These are phyloP conservation scores for Campylorhamphus procurvoides DNA, from an alignment of 2,113 vertebrate species.

Conservation along the genomic window DNA sequence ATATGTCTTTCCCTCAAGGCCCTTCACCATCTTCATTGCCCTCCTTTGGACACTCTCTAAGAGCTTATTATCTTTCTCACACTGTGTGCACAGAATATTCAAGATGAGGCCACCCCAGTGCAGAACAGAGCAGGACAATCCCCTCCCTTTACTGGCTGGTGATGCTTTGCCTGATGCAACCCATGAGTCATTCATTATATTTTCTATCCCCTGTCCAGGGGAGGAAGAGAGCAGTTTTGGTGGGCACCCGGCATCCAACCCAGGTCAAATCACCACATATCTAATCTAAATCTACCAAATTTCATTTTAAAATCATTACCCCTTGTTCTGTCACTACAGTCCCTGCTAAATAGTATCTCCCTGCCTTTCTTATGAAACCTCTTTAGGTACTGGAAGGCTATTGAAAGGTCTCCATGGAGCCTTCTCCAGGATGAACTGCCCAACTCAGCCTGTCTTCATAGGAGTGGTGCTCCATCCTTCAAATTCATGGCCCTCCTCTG, in stretches of 20 bases:
- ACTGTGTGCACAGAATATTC: neutral
- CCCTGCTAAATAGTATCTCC: neutral
- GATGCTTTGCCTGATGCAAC: neutral
- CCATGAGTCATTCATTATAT: neutral
- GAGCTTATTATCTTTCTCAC: too few relatives aligned
- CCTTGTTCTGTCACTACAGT: neutral
- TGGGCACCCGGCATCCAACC: neutral
- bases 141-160: neutral
- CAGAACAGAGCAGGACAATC: neutral
- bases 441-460: neutral
- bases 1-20: neutral
- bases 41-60: neutral
- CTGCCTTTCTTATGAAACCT: neutral
- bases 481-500: neutral
- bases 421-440: neutral
- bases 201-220: neutral
- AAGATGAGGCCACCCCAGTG: neutral
- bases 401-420: neutral
- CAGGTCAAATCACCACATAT: neutral
- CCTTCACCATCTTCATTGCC: neutral
- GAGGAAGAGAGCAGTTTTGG: neutral
- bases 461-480: neutral
- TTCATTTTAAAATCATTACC: neutral
- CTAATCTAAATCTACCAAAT: neutral
- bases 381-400: neutral